These are phyloP conservation scores for Etheostoma cragini DNA, from an alignment of 2,113 vertebrate species.

Conservation along the genomic window DNA sequence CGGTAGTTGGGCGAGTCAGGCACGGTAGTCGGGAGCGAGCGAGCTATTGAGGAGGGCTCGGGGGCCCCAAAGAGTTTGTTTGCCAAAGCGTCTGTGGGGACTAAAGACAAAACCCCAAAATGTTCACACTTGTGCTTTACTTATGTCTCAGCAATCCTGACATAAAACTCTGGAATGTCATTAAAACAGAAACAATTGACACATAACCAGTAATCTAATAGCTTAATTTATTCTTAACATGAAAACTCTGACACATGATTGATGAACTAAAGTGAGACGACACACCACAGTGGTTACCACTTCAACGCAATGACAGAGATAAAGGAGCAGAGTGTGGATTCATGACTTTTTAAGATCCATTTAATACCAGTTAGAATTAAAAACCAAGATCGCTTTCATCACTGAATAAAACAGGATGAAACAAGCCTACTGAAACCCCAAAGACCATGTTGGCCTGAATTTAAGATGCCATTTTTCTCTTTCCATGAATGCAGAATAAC, in stretches of 20 bases:
- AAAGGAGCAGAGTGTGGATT: not conserved
- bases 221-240: not conserved
- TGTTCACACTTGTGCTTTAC: not conserved
- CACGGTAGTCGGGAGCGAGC: constrained; percentile 96
- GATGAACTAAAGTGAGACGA: not conserved
- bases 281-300: not conserved
- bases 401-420: not conserved
- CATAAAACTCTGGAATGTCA: not conserved
- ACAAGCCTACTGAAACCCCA: too few relatives aligned
- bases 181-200: not conserved
- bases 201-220: not conserved
- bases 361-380: not conserved
- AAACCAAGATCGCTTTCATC: not conserved
- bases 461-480: not conserved
- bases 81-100: constrained; percentile 96
- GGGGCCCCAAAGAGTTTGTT: constrained; percentile 97
- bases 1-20: constrained; percentile 97
- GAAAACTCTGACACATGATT: not conserved
- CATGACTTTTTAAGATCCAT: not conserved
- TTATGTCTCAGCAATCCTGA: not conserved
- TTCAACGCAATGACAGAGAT: not conserved
- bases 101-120: constrained; percentile 69
- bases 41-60: constrained; percentile 92
- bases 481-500: not conserved
- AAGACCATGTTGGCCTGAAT: not conserved